phyloP scores from a whole-genome alignment of 1,140 invertebrate genomes.

The Drosophila orosa region DNA sequence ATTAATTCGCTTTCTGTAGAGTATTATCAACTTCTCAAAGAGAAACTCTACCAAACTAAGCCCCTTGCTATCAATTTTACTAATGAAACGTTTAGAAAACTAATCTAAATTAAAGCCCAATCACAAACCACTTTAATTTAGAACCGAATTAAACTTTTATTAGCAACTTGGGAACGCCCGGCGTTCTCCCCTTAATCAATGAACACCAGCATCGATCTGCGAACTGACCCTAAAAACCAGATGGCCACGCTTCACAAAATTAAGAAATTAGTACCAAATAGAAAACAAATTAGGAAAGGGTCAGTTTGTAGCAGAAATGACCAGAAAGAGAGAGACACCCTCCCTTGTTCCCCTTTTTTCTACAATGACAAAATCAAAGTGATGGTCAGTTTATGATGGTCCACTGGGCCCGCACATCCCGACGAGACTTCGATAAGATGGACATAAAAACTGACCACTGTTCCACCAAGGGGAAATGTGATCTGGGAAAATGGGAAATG shows the following conservation, averaged over 20 bases:
- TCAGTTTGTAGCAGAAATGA: conserved; percentile 46
- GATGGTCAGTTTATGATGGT: conserved; percentile 79
- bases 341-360: background rate
- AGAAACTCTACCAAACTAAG: background rate
- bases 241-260: conserved; percentile 57
- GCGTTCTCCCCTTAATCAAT: conserved; percentile 50
- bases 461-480: conserved; percentile 24
- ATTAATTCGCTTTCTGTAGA: background rate
- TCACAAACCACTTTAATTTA: conserved; percentile 55
- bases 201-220: conserved; percentile 56
- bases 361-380: conserved; percentile 68
- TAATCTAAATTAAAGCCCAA: conserved; percentile 48
- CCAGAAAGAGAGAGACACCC: conserved; percentile 13
- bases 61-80: conserved; percentile 25
- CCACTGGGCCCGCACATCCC: conserved; percentile 54
- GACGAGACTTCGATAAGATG: conserved; percentile 38
- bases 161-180: conserved; percentile 56
- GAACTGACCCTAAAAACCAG: conserved; percentile 46
- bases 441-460: conserved; percentile 76
- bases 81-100: conserved; percentile 66
- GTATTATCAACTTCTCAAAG: background rate
- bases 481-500: conserved; percentile 55
- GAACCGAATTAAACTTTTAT: conserved; percentile 76
- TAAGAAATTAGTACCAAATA: conserved; percentile 81
- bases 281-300: conserved; percentile 82